A percentile compares a stretch with the other conserved stretches of the same genome.
phyloP scores from a whole-genome alignment of 2,113 vertebrate species.

The Eudyptes chrysolophus region DNA sequence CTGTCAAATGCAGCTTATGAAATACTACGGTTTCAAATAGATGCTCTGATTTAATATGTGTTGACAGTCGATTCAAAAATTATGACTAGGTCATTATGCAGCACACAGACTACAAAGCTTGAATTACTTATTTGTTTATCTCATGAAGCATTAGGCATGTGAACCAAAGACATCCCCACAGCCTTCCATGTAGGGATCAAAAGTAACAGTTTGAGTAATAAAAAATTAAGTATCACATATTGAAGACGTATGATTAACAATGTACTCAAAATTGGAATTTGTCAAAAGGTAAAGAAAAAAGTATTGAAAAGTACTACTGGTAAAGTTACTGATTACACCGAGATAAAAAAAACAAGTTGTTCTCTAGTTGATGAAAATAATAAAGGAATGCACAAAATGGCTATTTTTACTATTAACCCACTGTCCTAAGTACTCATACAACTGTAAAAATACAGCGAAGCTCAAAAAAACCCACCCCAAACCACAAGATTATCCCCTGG shows the following conservation, averaged over 20 bases:
- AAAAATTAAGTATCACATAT: neutral
- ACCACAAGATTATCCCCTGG: neutral
- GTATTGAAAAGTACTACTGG: neutral
- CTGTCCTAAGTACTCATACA: neutral
- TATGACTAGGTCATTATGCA: constrained; percentile 54
- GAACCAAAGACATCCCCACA: constrained; percentile 22
- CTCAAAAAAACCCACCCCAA: neutral
- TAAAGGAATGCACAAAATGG: neutral
- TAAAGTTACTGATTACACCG: neutral
- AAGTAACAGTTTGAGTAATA: constrained; percentile 19
- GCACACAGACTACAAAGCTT: constrained; percentile 4
- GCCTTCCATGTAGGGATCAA: neutral
- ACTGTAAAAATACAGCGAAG: neutral
- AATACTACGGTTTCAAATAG: constrained; percentile 63
- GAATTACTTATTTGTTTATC: constrained; percentile 68
- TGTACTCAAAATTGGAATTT: neutral
- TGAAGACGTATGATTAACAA: neutral
- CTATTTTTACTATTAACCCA: neutral
- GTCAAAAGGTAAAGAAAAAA: neutral
- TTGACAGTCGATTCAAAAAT: constrained; percentile 65
- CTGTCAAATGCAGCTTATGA: constrained; percentile 53
- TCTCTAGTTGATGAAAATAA: neutral
- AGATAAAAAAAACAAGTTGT: neutral
- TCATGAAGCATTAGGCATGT: constrained; percentile 43
- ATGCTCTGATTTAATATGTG: constrained; percentile 62